Conservation (phyloP, 2,113 vertebrate species). For the Anolis sagrei region DNA sequence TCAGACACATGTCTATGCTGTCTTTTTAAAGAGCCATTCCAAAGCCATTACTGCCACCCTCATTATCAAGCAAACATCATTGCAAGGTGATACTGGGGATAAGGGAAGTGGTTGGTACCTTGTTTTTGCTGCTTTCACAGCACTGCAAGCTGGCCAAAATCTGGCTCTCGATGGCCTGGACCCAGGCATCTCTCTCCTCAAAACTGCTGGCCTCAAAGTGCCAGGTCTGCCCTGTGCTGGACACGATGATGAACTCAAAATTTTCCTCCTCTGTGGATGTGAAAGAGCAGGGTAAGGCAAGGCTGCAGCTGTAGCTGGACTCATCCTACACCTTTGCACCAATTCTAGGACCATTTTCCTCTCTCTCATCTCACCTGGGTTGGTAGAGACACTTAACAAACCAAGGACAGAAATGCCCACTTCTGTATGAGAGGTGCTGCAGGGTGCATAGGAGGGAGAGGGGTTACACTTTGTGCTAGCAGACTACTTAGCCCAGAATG, state of each 20-base stretch:
- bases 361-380: not conserved
- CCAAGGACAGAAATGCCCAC: not conserved
- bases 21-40: not conserved
- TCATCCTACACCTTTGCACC: not conserved
- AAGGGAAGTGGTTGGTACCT: constrained; percentile 68
- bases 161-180: constrained; percentile 94
- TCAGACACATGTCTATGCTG: not conserved
- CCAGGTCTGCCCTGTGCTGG: constrained; percentile 95
- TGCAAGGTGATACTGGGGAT: not conserved
- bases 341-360: not conserved
- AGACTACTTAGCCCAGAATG: not conserved
- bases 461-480: not conserved
- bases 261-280: constrained; percentile 87
- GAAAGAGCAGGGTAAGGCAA: not conserved
- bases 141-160: constrained; percentile 95
- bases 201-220: constrained; percentile 93
- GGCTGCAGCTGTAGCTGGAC: not conserved
- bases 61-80: not conserved
- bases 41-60: not conserved
- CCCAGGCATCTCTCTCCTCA: constrained; percentile 95
- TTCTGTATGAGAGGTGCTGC: not conserved
- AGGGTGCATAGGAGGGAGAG: not conserved
- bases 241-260: constrained; percentile 94
- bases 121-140: constrained; percentile 95
- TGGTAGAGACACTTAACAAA: not conserved